These are phyloP conservation scores for Heliornis fulica DNA, from an alignment of 2,113 vertebrate genomes.

Conservation along the genomic window DNA sequence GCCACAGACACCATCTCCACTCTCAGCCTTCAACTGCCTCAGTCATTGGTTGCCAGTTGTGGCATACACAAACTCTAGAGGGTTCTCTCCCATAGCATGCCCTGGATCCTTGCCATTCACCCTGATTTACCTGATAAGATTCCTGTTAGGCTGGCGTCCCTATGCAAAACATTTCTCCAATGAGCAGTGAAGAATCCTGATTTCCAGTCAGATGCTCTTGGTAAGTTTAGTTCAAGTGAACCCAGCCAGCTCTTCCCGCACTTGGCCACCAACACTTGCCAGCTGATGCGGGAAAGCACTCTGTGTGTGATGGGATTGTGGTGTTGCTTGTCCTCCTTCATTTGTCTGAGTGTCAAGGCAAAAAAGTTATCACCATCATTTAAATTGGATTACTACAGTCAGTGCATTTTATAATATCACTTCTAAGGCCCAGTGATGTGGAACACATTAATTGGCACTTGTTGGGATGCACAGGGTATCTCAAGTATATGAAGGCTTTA, in stretches of 20 bases:
- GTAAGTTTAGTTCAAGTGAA: background rate
- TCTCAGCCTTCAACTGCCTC: rapidly evolving
- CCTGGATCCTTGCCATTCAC: background rate
- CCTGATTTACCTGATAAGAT: background rate
- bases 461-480: background rate
- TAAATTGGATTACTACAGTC: slow-evolving; percentile 12
- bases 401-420: slow-evolving; percentile 6
- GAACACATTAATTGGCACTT: slow-evolving; percentile 12
- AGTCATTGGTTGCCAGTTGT: rapidly evolving
- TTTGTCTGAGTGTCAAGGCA: background rate
- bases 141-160: background rate
- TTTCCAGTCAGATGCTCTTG: background rate
- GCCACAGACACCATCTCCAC: background rate
- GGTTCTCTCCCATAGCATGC: background rate
- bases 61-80: background rate
- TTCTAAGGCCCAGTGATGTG: background rate
- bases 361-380: background rate
- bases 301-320: background rate
- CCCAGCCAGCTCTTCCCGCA: background rate
- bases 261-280: rapidly evolving
- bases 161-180: background rate
- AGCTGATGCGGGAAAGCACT: background rate
- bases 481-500: background rate
- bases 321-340: background rate
- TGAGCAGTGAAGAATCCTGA: background rate